Base-by-base conservation (phyloP, 1,140 invertebrate genomes). In the Drosophila chauvacae region DNA sequence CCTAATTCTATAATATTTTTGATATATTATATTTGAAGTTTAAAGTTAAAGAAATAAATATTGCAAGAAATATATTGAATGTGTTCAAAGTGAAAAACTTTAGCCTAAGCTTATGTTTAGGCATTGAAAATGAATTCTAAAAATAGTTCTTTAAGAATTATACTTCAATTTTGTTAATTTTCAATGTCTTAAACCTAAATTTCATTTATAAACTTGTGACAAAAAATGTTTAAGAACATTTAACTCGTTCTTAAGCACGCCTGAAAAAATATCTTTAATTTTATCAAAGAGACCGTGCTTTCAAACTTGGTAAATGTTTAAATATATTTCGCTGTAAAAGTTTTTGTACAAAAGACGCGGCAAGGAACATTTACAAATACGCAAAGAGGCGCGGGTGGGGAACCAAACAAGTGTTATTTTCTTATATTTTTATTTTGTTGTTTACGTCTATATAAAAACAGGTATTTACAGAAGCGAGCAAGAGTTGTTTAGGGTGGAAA, bases 391-490 rank as follows among this genome's bases (percentile, higher is more conserved):
- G 47, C 47, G 35, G 75, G 59, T 41, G 47, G 55, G 51, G 23
- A 41, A 53, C 37, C 33, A 41, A 66, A 78, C 53, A 53, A 62
- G 61, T 73, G 71, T 71, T 60, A 26, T 47, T 63, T 50, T 63
- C 33, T 10, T 18, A 18, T 51, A 51, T 44, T 48, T 33, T 41
- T 14, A 30, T 30, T 65, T 55, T 58, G 51, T 57, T 60, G 5
- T 64, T 30, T 51, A 61, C 14, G 47, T 28, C 61, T 48, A 56
- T 33, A 33, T 16, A 69, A 42, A 58, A 58, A 73, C 59, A 85
- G 59, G 37, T 81, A 87, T 68, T 68, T 71, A 87, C 76, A 71
- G 53, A 83, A 88, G 80, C 80, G 77, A 83, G 63, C 41, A 78
- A 72, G 53, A 68, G 41, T 55, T 55, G 23, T 50, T 62, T 37